phyloP scores from a whole-genome alignment of 1,140 invertebrate genomes.

The Papilio glaucus region DNA sequence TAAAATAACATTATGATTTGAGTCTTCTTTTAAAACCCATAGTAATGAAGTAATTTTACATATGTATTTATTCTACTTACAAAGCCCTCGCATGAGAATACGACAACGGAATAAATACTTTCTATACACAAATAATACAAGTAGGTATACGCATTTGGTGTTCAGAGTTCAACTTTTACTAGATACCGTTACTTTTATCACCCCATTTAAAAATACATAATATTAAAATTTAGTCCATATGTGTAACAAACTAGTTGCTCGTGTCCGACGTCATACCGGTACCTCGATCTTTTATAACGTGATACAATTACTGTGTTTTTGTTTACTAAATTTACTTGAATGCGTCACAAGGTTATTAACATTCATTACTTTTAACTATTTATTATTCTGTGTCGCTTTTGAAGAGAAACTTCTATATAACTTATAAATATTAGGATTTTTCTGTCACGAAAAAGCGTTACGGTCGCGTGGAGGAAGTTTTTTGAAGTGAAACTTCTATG shows the following conservation, averaged over 20 bases:
- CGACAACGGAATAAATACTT: too few relatives aligned
- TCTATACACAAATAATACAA: background rate
- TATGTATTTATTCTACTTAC: too few relatives aligned
- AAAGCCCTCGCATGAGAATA: too few relatives aligned
- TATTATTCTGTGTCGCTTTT: conserved; percentile 15
- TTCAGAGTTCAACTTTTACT: conserved; percentile 2
- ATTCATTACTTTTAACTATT: conserved; percentile 15
- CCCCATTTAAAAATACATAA: background rate
- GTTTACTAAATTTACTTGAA: conserved; percentile 25
- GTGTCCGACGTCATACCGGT: background rate
- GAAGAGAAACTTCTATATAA: too few relatives aligned
- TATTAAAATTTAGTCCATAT: background rate
- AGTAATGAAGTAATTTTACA: too few relatives aligned
- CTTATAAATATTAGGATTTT: too few relatives aligned
- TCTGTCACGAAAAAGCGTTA: too few relatives aligned
- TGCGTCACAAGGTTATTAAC: conserved; percentile 27
- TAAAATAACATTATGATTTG: too few relatives aligned
- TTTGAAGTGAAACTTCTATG: too few relatives aligned
- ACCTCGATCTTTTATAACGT: background rate
- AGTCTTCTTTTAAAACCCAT: too few relatives aligned
- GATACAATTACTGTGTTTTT: conserved; percentile 5
- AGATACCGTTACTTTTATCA: background rate
- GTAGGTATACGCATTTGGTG: background rate
- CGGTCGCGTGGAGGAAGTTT: too few relatives aligned
- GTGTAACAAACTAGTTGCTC: background rate